Evolutionary conservation across 1,140 invertebrate species (phyloP), one percentile per base, ranked within the genome.

Genomic region (Mylabris phalerata): DNA sequence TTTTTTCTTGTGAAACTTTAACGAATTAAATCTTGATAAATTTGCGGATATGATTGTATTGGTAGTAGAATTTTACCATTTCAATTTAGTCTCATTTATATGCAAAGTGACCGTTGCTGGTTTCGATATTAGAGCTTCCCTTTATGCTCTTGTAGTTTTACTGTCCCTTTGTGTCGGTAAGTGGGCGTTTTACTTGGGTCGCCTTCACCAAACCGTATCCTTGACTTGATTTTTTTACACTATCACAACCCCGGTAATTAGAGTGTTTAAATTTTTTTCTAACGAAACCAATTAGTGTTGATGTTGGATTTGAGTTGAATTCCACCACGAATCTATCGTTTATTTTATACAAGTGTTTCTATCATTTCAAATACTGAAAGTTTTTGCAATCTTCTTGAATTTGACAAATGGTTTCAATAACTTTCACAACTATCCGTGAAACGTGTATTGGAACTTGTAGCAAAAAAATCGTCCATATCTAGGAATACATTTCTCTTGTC

Each of bases 321-420:
- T 26, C 39, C 39, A 50, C 49, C 26, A 41, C 40, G 9, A 25
- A 39, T 19, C 32, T 19, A n/a, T n/a, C 48, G 19, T 19, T n/a
- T 47, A 9, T 26, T 40, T 9, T 11, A 9, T 13, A 13, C 24
- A 45, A 11, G 11, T 13, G 24, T 45, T 45, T 11, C 11, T 2
- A 45, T 24, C 11, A 45, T 45, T 45, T 45, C 11, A 6, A 5
- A 9, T 11, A 10, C 41, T 13, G 9, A 45, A 45, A 4, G 4
- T 13, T 24, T 45, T 45, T 45, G 11, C 11, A 5, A 45, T 13
- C 11, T 45, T 45, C 43, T 45, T 58, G 62, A 61, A 64, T 64
- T 64, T 64, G 62, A 64, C 62, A 57, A 64, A 64, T 62, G 56
- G 62, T 64, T 64, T 64, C 62, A 64, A 64, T 64, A 64, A 64